Percentiles rank a stretch among this genome's conserved stretches.
Evolutionary conservation across 92 coral and sea anemone species (phyloP).

Genomic region (Actinernus sp.): DNA sequence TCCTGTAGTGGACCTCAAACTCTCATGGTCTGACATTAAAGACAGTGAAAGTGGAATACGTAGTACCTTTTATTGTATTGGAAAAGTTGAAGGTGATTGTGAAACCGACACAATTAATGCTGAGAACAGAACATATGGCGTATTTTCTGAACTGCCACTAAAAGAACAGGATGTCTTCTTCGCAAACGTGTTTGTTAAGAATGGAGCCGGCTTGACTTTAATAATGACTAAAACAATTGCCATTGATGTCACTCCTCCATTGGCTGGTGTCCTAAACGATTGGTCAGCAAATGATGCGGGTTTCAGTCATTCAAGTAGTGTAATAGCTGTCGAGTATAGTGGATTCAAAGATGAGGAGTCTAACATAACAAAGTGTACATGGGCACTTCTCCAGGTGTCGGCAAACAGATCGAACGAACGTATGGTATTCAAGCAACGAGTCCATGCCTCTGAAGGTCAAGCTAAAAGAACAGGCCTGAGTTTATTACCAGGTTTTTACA

Average conservation of each 20-base stretch:
- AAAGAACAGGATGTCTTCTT: conserved; percentile 30
- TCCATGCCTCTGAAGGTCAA: conserved; percentile 51
- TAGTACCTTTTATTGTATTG: conserved; percentile 58
- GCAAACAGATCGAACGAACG: conserved; percentile 39
- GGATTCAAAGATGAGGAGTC: conserved; percentile 71
- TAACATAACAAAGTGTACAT: conserved; percentile 55
- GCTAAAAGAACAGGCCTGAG: conserved; percentile 47
- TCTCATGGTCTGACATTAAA: conserved; percentile 55
- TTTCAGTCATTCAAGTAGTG: conserved; percentile 39
- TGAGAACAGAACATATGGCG: conserved; percentile 25
- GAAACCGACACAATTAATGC: conserved; percentile 14
- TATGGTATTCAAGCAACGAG: conserved; percentile 13
- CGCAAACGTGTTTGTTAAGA: conserved; percentile 58
- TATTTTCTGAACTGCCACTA: conserved; percentile 49
- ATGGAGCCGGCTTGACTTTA: conserved; percentile 69
- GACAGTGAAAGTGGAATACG: conserved; percentile 66
- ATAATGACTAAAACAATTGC: conserved; percentile 37
- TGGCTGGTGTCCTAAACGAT: conserved; percentile 64
- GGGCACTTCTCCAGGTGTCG: conserved; percentile 51
- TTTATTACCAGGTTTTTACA: conserved; percentile 66
- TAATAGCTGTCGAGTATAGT: conserved; percentile 51
- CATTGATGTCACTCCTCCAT: conserved; percentile 74
- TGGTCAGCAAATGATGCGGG: conserved; percentile 55
- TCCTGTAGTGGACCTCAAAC: conserved; percentile 39
- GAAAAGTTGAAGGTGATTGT: conserved; percentile 59